Conservation (phyloP, 2,797 vertebrate species). For the Columba guinea region DNA sequence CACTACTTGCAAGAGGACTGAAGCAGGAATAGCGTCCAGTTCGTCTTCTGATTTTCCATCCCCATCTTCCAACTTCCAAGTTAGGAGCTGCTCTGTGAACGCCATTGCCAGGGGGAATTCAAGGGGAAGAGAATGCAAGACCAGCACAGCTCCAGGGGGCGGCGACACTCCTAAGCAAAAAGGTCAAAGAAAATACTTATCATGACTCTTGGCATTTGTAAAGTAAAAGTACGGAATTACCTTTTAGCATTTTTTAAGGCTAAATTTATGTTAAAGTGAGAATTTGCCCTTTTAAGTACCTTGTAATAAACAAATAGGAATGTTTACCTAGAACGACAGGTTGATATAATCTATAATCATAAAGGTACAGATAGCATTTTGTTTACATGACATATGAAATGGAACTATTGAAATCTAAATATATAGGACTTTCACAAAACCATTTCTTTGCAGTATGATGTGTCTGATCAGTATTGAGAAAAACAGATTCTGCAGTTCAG, state of each 20-base stretch:
- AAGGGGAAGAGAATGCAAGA: conserved; percentile 93
- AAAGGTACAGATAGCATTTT: neutral
- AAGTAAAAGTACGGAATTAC: neutral
- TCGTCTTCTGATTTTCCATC: conserved; percentile 89
- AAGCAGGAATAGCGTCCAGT: conserved; percentile 88
- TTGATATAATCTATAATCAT: neutral
- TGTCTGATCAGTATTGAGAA: neutral
- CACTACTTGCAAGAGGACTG: conserved; percentile 93
- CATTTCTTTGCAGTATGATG: neutral
- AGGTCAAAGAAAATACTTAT: neutral
- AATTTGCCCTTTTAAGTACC: neutral
- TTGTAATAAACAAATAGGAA: neutral
- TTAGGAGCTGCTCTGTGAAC: conserved; percentile 93
- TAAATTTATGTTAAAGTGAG: neutral
- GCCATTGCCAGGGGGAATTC: conserved; percentile 97
- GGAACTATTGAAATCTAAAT: neutral
- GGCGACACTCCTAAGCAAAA: conserved; percentile 89
- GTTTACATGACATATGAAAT: neutral
- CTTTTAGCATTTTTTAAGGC: neutral
- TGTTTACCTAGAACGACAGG: neutral
- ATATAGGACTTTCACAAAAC: neutral
- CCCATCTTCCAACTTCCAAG: conserved; percentile 88
- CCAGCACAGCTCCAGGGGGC: conserved; percentile 91
- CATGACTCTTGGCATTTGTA: neutral
- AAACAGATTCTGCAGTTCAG: neutral